Conservation (phyloP, 2,113 vertebrate species). For the Caloenas nicobarica region DNA sequence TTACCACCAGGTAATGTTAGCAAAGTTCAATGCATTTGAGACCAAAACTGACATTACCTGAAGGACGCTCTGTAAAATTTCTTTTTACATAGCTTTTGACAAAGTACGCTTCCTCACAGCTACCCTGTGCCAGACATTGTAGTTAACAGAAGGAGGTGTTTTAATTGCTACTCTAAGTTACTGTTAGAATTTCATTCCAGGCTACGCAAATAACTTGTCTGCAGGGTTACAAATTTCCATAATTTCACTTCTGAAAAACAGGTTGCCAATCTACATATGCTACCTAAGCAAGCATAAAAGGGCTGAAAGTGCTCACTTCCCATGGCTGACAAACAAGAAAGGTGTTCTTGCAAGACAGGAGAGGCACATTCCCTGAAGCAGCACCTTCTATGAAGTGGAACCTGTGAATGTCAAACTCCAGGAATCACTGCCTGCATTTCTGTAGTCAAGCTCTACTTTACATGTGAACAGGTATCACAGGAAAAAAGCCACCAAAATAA, state of each 20-base stretch:
- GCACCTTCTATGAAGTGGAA: neutral
- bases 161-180: neutral
- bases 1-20: neutral
- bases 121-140: neutral
- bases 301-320: neutral
- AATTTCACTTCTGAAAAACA: neutral
- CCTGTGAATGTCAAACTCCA: neutral
- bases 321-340: neutral
- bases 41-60: neutral
- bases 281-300: neutral
- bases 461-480: neutral
- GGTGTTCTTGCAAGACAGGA: neutral
- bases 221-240: neutral
- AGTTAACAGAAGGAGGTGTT: neutral
- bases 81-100: neutral
- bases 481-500: fast-evolving
- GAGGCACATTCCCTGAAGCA: neutral
- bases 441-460: neutral
- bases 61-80: neutral
- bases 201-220: neutral
- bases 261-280: neutral
- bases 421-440: neutral
- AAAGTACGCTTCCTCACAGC: neutral
- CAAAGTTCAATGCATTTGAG: neutral
- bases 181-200: neutral